Percentiles rank a stretch among this genome's conserved stretches.
phyloP scores from a whole-genome alignment of 2,888 invertebrate genomes.

The Agonum fuliginosum region DNA sequence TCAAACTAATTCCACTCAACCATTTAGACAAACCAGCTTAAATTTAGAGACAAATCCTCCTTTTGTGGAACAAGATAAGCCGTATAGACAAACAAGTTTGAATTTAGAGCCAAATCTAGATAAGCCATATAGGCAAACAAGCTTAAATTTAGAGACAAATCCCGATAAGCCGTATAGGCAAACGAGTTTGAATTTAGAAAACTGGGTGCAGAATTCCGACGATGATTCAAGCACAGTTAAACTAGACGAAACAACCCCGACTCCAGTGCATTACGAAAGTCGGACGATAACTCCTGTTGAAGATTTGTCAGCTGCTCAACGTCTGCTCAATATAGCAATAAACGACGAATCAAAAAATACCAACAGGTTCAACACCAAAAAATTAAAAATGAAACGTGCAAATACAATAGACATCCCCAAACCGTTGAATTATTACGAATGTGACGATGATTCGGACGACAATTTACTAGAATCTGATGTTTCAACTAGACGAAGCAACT shows the following conservation, averaged over 20 bases:
- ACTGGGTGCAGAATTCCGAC: constrained; percentile 61
- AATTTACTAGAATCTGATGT: constrained; percentile 64
- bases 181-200: neutral
- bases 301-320: constrained; percentile 50
- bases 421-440: constrained; percentile 74
- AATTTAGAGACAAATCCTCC: neutral
- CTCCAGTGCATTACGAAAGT: constrained; percentile 44
- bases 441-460: constrained; percentile 74
- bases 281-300: constrained; percentile 50
- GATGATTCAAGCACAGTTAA: constrained; percentile 67
- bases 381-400: constrained; percentile 88
- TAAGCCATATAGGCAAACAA: too few relatives aligned
- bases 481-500: constrained; percentile 69
- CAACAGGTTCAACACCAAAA: constrained; percentile 78
- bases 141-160: too few relatives aligned
- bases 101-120: neutral
- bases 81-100: neutral
- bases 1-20: neutral
- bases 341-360: constrained; percentile 69
- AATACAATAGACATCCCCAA: constrained; percentile 93
- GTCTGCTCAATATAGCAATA: constrained; percentile 47
- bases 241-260: constrained; percentile 60
- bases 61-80: too few relatives aligned
- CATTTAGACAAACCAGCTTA: too few relatives aligned
- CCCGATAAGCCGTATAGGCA: too few relatives aligned